Conservation (phyloP, 37 sponge, comb jelly and placozoan genomes). For the Crambe crambe region DNA sequence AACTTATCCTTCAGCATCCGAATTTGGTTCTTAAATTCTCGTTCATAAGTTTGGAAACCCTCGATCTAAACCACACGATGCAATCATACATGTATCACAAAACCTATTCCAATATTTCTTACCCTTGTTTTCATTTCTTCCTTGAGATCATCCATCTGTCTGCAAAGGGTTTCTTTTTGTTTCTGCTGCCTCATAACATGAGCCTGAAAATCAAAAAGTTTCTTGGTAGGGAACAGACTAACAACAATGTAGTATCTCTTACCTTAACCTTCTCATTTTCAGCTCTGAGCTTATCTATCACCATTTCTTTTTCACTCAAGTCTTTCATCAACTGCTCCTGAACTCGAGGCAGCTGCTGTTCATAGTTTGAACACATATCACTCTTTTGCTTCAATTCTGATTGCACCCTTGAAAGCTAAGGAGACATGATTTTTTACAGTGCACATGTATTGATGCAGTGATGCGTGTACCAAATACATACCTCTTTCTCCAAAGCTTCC, state of each 20-base stretch:
- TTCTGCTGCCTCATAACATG: constrained; percentile 44
- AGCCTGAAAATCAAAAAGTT: constrained; percentile 21
- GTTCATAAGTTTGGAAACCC: constrained; percentile 28
- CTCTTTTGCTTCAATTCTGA: neutral
- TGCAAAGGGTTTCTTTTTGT: constrained; percentile 11
- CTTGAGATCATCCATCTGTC: constrained; percentile 22
- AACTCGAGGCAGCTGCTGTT: constrained; percentile 55
- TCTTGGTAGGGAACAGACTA: neutral
- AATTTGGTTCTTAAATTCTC: constrained; percentile 14
- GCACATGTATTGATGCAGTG: neutral
- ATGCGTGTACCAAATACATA: neutral
- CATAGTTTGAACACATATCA: constrained; percentile 29
- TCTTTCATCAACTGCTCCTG: constrained; percentile 51
- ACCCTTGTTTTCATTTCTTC: constrained; percentile 56
- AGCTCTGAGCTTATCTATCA: constrained; percentile 21
- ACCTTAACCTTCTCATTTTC: constrained; percentile 59
- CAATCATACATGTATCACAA: neutral
- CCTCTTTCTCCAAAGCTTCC: constrained; percentile 11
- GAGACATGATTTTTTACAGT: too few species aligned
- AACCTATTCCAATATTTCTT: neutral
- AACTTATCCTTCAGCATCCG: constrained; percentile 41
- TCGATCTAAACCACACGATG: constrained; percentile 35
- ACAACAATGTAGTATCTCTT: too few species aligned
- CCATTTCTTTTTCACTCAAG: constrained; percentile 56
- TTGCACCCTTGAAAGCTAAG: neutral